Base-by-base conservation (phyloP, 37 sponge, comb jelly and placozoan species). In the Cladorhizidae sp. region DNA sequence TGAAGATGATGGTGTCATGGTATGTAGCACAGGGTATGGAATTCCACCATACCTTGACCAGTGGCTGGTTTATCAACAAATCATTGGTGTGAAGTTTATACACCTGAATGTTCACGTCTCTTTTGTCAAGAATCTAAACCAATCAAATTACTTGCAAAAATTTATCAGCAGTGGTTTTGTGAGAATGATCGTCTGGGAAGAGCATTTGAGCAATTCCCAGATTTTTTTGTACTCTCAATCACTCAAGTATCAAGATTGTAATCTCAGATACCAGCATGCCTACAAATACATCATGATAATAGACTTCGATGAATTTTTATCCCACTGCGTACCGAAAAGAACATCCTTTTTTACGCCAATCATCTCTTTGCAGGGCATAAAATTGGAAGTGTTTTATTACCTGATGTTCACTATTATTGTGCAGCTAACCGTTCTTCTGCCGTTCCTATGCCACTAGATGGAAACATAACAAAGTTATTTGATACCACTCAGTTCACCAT, bases 81-180 rank as follows among this genome's bases (percentile, higher is more conserved):
- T 36, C 9, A 35, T 65, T 3, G 67, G 67, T 12, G 35, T 65
- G 26, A 32, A 18, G 2, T 31, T 65, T 28, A 32, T 65, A 3
- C 67, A 65, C 31, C 17, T 65, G 35, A 65, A 33, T 65, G 67
- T 32, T 65, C 67, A 65, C 9, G 67, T 65, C 35, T 65, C 67
- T 9, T 65, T 65, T 12, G 35, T 32, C 32, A 2, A 17, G 2
- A 65, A 65, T 65, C 7, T 65, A 15, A 65, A 28, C 32, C 3
- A 28, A 59, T 29, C 35, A 32, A 31, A 31, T 65, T 18, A 32
- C 11, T 36, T 65, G 2, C 2, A 17, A 31, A 32, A 31, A 33
- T 65, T 15, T 35, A 31, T 65, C 2, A 2, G 12, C 35, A 65
- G 31, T 65, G 67, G 67, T 31, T 65, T 32, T 65, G 67, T 65